A percentile compares a stretch with the other conserved stretches of the same genome.
Conservation (phyloP, 2,888 invertebrate genomes). For the Carpatolechia fugitivella region DNA sequence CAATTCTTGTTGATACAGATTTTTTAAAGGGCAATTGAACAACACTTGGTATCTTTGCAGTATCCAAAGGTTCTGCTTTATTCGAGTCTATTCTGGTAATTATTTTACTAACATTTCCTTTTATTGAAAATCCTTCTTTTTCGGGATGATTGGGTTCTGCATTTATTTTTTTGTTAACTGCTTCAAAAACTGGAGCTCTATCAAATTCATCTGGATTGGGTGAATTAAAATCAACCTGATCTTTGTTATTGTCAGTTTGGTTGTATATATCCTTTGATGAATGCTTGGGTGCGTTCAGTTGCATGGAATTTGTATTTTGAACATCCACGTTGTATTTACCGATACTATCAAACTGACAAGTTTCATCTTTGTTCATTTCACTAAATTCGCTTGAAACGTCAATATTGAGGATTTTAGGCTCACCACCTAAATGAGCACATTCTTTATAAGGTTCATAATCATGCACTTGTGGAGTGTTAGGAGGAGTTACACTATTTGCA, state of each 20-base stretch:
- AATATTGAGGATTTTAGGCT: neutral
- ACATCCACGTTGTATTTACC: neutral
- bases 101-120: slow-evolving; percentile 51
- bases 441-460: neutral
- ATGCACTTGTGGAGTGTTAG: slow-evolving; percentile 3
- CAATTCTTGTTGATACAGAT: slow-evolving; percentile 57
- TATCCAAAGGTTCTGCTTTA: slow-evolving; percentile 25
- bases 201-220: slow-evolving; percentile 15
- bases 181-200: slow-evolving; percentile 6
- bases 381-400: slow-evolving; percentile 10
- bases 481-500: neutral
- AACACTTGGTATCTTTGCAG: slow-evolving; percentile 28
- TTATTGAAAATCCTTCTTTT: slow-evolving; percentile 16
- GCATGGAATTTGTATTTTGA: neutral
- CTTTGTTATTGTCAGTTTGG: slow-evolving; percentile 18
- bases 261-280: slow-evolving; percentile 5
- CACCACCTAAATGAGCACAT: neutral
- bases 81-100: slow-evolving; percentile 35
- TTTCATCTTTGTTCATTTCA: slow-evolving; percentile 6
- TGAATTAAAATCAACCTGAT: slow-evolving; percentile 12
- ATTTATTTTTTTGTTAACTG: slow-evolving; percentile 22
- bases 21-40: slow-evolving; percentile 45
- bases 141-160: slow-evolving; percentile 26
- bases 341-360: slow-evolving; percentile 19
- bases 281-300: too few species aligned